Evolutionary conservation across 2,113 vertebrate species (phyloP).

Genomic region (Cyanistes caeruleus): DNA sequence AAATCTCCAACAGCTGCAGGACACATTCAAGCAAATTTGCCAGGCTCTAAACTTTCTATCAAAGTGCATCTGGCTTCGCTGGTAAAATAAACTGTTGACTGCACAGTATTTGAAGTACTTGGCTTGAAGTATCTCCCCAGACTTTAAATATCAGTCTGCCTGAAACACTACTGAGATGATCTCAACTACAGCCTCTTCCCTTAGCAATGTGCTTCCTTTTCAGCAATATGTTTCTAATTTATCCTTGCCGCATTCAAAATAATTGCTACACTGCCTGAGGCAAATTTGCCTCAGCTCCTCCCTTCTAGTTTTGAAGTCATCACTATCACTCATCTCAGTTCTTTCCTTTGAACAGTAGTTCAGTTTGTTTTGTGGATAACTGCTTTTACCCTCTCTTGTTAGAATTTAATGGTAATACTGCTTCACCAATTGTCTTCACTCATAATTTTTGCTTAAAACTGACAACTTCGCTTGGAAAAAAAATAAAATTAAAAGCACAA

Average conservation of each 20-base stretch:
- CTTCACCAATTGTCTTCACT: neutral
- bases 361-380: neutral
- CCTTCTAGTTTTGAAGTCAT: neutral
- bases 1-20: neutral
- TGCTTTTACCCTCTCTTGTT: neutral
- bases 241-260: neutral
- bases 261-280: neutral
- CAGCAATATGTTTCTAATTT: neutral
- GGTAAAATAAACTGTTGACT: slow-evolving; percentile 29
- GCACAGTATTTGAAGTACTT: slow-evolving; percentile 18
- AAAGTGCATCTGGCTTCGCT: neutral
- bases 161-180: neutral
- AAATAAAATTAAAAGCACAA: neutral
- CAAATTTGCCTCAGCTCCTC: neutral
- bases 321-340: neutral
- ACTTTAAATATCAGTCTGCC: slow-evolving; percentile 20
- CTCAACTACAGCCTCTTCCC: neutral
- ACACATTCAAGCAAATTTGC: neutral
- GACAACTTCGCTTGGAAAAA: neutral
- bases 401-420: neutral
- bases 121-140: slow-evolving; percentile 6
- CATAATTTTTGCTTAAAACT: neutral
- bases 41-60: neutral
- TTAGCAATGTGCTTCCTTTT: neutral
- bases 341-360: neutral